Base-by-base conservation (phyloP, 2,113 vertebrate species). In the Epinephelus cyanopodus region DNA sequence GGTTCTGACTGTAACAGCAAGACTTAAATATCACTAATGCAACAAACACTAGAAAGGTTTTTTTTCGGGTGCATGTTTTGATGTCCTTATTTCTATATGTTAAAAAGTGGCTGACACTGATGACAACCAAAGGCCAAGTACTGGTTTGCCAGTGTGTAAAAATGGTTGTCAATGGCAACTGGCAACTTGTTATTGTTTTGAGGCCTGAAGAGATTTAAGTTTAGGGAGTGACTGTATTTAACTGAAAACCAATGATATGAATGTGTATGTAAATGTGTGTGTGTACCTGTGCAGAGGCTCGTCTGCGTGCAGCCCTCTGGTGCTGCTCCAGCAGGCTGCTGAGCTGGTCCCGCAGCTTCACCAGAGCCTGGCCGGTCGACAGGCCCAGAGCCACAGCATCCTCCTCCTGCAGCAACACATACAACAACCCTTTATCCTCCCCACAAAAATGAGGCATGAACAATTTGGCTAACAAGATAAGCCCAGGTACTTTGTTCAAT, bases 321-420 rank as follows among this genome's bases (percentile, higher is more conserved):
- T 98, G 95, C 29, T 96, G 96, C 42, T 97, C 97, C 92, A 99
- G 93, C 65, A 98, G 94, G 5, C 87, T 90, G 88, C 95, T 96
- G 76, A 99, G 94, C 88, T 99, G 97, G 82, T 98, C 96, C 87
- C 95, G 95, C 57, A 99, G 95, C 78, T 96, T 96, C 0, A 85
- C 92, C 72, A 99, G 95, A 83, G 98, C 98, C 93, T 98, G 97
- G 67, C 91, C 85, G 6, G 98, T 99, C 61, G 96, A 96, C 72
- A 99, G 97, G 75, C 98, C 98, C 94, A 98, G 94, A 86, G 93
- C 85, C 89, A 93, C 91, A 73, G 94, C 94, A 86, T 95, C 94
- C 83, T 97, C 97, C 94, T 96, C 96, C 98, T 99, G 86, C 33
- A 90, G 62, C 27, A 52, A 62, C 63, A 79, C 8, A 5, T 0